Evolutionary conservation across 2,113 vertebrate species (phyloP).

Genomic region (Tragelaphus buxtoni): DNA sequence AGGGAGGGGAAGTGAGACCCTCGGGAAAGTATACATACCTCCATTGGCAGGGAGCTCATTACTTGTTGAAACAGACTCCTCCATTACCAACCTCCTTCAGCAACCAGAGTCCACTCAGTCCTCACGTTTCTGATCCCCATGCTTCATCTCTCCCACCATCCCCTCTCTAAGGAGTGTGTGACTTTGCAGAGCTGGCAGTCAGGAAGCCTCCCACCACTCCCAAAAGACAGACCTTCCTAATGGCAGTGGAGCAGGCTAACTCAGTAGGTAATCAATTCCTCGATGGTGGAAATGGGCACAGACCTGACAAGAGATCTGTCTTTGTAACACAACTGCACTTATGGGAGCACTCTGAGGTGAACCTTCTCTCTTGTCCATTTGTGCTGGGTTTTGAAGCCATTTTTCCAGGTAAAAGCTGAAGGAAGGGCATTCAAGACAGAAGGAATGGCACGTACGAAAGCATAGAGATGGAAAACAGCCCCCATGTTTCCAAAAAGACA

Average conservation of each 20-base stretch:
- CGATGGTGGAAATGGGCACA: neutral
- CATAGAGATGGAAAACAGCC: neutral
- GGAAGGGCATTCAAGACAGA: neutral
- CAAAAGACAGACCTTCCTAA: neutral
- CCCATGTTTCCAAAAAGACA: neutral
- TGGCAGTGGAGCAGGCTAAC: accelerated
- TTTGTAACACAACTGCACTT: neutral
- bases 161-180: neutral
- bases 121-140: neutral
- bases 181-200: neutral
- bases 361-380: neutral
- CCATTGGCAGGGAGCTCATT: neutral
- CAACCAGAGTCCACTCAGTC: neutral
- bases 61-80: accelerated
- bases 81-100: neutral
- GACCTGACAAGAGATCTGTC: neutral
- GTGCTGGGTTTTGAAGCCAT: neutral
- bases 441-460: neutral
- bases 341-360: neutral
- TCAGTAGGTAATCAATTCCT: neutral
- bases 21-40: neutral
- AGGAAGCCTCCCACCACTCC: neutral
- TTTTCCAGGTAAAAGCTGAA: neutral
- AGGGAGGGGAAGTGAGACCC: neutral
- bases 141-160: accelerated